Evolutionary conservation across 2,797 vertebrate species (phyloP).

Genomic region (Petrocephalus schoutedeni): DNA sequence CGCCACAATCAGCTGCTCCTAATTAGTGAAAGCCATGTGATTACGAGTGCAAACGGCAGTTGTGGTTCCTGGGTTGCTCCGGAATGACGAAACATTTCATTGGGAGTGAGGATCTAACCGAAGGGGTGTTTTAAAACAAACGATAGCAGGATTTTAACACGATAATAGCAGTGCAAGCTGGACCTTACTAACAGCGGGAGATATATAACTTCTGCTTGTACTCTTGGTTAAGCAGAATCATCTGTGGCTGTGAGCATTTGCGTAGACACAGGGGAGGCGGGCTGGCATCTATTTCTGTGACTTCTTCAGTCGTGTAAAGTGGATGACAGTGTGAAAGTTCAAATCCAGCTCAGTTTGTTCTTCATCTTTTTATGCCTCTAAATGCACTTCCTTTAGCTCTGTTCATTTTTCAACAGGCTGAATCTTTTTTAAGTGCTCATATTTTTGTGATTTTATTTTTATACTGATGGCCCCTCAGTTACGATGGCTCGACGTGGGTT

Average conservation of each 20-base stretch:
- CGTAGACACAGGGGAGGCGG: not conserved
- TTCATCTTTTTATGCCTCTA: not conserved
- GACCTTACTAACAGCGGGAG: not conserved
- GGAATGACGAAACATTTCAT: not conserved
- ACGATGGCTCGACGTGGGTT: no score
- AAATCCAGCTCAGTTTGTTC: not conserved
- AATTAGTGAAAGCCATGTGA: not conserved
- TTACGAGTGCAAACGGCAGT: not conserved
- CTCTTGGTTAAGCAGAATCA: not conserved
- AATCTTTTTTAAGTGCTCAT: not conserved
- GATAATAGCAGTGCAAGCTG: not conserved
- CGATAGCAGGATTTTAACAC: not conserved
- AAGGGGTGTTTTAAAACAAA: not conserved
- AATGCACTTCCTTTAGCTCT: not conserved
- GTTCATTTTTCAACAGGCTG: not conserved
- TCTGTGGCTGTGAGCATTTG: not conserved
- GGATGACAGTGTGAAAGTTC: not conserved
- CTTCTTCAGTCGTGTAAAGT: not conserved
- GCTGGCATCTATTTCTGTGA: not conserved
- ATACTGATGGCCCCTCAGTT: not conserved
- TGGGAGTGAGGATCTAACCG: not conserved
- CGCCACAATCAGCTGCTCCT: not conserved
- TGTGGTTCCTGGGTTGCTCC: not conserved
- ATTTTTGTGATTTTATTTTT: not conserved
- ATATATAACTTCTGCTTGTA: not conserved